Evolutionary conservation across 2,888 invertebrate species (phyloP).

Genomic region (Drosophila anceps): DNA sequence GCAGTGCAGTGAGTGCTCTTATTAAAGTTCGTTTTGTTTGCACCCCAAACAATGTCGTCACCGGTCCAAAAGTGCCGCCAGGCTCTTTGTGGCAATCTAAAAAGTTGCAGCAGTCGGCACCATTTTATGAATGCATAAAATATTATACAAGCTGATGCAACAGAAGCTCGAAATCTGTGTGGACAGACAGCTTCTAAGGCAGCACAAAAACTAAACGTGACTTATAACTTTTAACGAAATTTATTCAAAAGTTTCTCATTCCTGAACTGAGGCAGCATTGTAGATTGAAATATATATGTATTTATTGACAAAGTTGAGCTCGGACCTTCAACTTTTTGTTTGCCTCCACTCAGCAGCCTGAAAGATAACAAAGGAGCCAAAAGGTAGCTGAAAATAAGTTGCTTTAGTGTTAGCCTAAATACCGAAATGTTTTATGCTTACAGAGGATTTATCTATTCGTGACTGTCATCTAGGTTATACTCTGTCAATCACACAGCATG

Average conservation of each 20-base stretch:
- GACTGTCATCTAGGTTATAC: background rate
- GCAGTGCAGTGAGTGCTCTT: constrained; percentile 59
- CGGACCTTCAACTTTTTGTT: background rate
- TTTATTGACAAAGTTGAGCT: background rate
- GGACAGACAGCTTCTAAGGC: background rate
- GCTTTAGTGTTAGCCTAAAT: background rate
- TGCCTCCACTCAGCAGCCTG: background rate
- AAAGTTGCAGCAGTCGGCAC: constrained; percentile 36
- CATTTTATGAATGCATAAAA: constrained; percentile 27
- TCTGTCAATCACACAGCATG: background rate
- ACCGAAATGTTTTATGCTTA: background rate
- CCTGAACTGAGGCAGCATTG: background rate
- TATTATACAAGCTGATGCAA: constrained; percentile 21
- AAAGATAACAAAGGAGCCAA: too few species aligned
- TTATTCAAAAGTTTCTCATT: background rate
- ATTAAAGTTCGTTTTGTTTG: constrained; percentile 80
- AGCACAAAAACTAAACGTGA: constrained; percentile 15
- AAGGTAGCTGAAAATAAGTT: background rate
- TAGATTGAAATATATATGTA: constrained; percentile 1
- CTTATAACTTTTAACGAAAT: constrained; percentile 2
- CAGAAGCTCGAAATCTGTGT: constrained; percentile 23
- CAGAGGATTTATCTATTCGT: background rate
- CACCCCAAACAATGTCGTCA: constrained; percentile 69
- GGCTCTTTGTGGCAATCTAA: constrained; percentile 30
- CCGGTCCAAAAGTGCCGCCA: constrained; percentile 59